These are phyloP conservation scores for Stercorarius parasiticus DNA, from an alignment of 2,113 vertebrate species.

Conservation along the genomic window DNA sequence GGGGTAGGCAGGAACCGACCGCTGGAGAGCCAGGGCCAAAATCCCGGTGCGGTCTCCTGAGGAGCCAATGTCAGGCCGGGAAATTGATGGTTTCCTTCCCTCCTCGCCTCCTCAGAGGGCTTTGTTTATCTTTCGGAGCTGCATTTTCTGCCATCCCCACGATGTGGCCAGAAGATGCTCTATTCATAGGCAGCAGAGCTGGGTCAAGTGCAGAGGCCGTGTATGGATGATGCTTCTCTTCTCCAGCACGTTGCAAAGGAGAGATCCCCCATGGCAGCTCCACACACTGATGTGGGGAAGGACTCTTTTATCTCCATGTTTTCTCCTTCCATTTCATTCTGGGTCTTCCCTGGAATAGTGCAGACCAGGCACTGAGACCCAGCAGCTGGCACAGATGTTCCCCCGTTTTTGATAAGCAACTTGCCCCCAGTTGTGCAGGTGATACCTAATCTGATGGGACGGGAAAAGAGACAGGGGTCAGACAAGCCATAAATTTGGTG, in stretches of 20 bases:
- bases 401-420: not conserved
- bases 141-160: not conserved
- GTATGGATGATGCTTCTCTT: not conserved
- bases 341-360: not conserved
- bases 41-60: not conserved
- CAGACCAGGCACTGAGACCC: not conserved
- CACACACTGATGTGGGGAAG: not conserved
- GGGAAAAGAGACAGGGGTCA: not conserved
- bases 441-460: not conserved
- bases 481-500: not conserved
- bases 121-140: not conserved
- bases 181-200: not conserved
- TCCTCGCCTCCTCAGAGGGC: not conserved
- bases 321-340: not conserved
- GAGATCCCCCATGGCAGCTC: not conserved
- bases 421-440: not conserved
- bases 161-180: not conserved
- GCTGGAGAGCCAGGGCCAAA: not conserved
- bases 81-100: constrained; percentile 1
- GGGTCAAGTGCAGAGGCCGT: not conserved
- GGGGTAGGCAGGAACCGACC: not conserved
- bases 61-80: not conserved
- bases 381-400: not conserved
- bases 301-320: not conserved
- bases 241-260: not conserved